These are phyloP conservation scores for Steinernema khuongi DNA, from an alignment of 1,140 invertebrate species.

Conservation along the genomic window DNA sequence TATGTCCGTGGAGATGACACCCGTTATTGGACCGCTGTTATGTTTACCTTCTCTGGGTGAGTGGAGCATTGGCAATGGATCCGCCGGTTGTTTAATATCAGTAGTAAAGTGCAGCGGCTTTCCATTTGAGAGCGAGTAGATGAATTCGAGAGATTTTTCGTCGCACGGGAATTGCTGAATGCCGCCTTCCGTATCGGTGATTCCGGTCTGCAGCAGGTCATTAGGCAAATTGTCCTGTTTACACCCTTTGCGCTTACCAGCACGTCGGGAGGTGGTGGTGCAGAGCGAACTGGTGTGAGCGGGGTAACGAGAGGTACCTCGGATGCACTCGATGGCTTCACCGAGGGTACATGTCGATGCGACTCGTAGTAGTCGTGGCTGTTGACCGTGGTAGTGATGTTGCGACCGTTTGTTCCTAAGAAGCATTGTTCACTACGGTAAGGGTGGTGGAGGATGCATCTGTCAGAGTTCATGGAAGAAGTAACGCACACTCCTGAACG, in stretches of 20 bases:
- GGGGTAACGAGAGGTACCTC: constrained; percentile 1
- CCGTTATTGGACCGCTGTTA: no score
- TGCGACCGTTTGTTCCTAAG: background rate
- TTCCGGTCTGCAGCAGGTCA: background rate
- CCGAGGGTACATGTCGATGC: background rate
- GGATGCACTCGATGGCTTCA: background rate
- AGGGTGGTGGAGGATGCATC: no score
- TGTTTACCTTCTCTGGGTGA: constrained; percentile 9
- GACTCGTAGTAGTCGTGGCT: constrained; percentile 23
- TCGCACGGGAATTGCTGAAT: background rate
- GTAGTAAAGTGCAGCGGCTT: constrained; percentile 38
- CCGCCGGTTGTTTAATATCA: constrained; percentile 45
- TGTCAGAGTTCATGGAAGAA: no score
- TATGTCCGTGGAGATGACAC: background rate
- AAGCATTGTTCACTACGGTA: no score
- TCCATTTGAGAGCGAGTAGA: background rate
- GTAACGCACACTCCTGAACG: no score
- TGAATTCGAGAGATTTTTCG: constrained; percentile 10
- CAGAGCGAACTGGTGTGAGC: constrained; percentile 43
- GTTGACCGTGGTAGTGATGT: constrained; percentile 21
- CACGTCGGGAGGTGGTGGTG: constrained; percentile 40
- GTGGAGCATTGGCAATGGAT: constrained; percentile 35
- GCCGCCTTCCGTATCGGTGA: background rate
- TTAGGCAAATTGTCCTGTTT: background rate
- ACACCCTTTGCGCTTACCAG: background rate